These are phyloP conservation scores for Lumbricus terrestris DNA, from an alignment of 2,888 invertebrate species.

Conservation along the genomic window DNA sequence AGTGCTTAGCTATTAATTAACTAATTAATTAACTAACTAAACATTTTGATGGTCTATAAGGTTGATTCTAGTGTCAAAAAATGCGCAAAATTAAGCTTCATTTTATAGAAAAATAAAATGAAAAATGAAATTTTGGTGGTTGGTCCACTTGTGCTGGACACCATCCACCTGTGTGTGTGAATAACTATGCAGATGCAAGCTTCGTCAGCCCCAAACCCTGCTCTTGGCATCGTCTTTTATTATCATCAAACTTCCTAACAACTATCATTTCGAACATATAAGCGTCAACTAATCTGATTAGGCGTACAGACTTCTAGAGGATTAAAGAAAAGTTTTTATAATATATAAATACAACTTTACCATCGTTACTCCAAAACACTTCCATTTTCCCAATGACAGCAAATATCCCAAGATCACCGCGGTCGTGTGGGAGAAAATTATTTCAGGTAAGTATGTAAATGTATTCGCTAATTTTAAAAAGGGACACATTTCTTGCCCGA, in stretches of 20 bases:
- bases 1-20: no score
- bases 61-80: no score
- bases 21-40: no score
- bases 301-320: not conserved
- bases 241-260: not conserved
- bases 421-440: not conserved
- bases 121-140: no score
- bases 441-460: not conserved
- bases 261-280: not conserved
- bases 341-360: not conserved
- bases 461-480: no score
- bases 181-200: not conserved
- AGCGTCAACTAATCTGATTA: not conserved
- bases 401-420: not conserved
- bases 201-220: not conserved
- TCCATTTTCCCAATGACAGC: not conserved
- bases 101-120: no score
- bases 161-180: no score
- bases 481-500: no score
- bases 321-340: not conserved
- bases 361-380: conserved; percentile 3
- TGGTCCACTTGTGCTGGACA: no score
- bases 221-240: not conserved
- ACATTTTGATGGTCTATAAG: no score
- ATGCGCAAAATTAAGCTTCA: no score